A percentile compares a stretch with the other conserved stretches of the same genome.
Evolutionary conservation across 2,113 vertebrate species (phyloP).

Genomic region (Cromileptes altivelis): DNA sequence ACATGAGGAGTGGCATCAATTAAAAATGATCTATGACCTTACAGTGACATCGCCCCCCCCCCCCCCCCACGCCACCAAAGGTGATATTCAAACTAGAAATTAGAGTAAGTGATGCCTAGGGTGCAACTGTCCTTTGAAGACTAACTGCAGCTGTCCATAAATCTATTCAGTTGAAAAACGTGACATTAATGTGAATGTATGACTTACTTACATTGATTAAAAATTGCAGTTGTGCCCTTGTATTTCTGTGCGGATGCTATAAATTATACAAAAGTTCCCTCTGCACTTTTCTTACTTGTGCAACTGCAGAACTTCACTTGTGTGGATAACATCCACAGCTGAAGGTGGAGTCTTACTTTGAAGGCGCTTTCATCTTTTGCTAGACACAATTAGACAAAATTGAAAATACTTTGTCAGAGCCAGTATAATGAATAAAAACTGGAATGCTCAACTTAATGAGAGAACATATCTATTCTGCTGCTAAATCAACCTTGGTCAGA

Average conservation of each 20-base stretch:
- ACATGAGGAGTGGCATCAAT: constrained; percentile 37
- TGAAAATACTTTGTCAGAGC: constrained; percentile 23
- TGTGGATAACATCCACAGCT: constrained; percentile 1
- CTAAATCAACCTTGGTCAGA: background rate
- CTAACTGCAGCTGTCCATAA: constrained; percentile 1
- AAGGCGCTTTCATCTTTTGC: constrained; percentile 16
- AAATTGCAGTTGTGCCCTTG: constrained; percentile 45
- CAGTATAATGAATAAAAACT: constrained; percentile 32
- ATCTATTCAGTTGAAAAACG: constrained; percentile 32
- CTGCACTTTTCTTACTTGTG: background rate
- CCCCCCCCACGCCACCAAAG: constrained; percentile 13
- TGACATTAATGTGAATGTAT: constrained; percentile 35
- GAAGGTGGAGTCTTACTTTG: background rate
- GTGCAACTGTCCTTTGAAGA: constrained; percentile 22
- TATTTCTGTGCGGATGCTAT: constrained; percentile 27
- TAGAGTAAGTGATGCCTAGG: constrained; percentile 5
- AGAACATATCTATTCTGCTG: constrained; percentile 25
- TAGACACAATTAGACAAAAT: constrained; percentile 21
- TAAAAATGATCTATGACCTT: constrained; percentile 48
- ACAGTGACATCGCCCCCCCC: background rate
- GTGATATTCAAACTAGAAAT: constrained; percentile 14
- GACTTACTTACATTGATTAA: constrained; percentile 44
- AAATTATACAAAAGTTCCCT: constrained; percentile 20
- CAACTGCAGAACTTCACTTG: constrained; percentile 2
- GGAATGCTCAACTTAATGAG: constrained; percentile 1